These are phyloP conservation scores for Myathropa florea DNA, from an alignment of 2,888 invertebrate genomes.

Conservation along the genomic window DNA sequence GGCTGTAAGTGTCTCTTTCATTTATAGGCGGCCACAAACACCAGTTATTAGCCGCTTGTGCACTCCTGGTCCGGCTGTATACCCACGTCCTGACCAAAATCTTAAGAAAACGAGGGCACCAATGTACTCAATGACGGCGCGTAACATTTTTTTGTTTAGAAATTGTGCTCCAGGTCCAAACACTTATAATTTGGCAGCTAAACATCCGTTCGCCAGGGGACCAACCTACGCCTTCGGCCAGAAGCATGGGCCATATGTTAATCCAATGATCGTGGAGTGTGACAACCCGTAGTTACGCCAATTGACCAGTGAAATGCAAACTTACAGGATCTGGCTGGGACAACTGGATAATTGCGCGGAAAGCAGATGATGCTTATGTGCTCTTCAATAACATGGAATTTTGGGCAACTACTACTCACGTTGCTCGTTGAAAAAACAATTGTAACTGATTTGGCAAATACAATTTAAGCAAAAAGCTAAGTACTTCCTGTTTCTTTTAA, in stretches of 20 bases:
- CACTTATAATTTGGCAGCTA: conserved; percentile 75
- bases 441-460: too few relatives aligned
- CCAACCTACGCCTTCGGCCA: conserved; percentile 77
- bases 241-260: conserved; percentile 76
- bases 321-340: too few relatives aligned
- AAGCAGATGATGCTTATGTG: too few relatives aligned
- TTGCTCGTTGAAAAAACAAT: too few relatives aligned
- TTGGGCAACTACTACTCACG: too few relatives aligned
- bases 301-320: too few relatives aligned
- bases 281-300: conserved; percentile 76
- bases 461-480: too few relatives aligned
- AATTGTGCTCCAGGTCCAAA: conserved; percentile 76
- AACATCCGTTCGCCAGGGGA: conserved; percentile 76
- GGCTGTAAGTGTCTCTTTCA: background rate
- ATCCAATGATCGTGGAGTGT: conserved; percentile 79
- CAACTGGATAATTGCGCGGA: too few relatives aligned
- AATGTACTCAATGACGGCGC: conserved; percentile 74
- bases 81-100: conserved; percentile 74
- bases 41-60: background rate
- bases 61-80: conserved; percentile 79
- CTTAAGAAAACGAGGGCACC: conserved; percentile 73
- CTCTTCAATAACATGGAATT: too few relatives aligned
- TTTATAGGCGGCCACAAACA: background rate
- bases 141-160: conserved; percentile 55
- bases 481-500: too few relatives aligned